Evolutionary conservation across 2,888 invertebrate genomes (phyloP).

Genomic region (Ashinkailepas kermadecensis): DNA sequence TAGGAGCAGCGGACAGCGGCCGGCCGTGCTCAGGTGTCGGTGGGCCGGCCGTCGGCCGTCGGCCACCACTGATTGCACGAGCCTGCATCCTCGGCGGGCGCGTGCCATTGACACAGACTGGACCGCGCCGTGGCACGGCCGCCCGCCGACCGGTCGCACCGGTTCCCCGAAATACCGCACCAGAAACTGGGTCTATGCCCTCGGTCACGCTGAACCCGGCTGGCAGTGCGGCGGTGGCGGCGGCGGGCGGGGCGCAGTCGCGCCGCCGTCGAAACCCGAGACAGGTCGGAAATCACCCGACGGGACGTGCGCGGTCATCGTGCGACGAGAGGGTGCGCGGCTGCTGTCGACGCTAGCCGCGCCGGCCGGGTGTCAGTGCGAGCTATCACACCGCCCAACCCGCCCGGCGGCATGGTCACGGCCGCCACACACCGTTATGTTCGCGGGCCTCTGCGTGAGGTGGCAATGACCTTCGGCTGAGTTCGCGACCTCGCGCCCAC

Average conservation of each 20-base stretch:
- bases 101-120: background rate
- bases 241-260: no score
- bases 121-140: background rate
- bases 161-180: background rate
- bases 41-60: no score
- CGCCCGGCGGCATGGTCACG: no score
- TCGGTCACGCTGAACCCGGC: background rate
- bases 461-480: constrained; percentile 17
- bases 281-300: background rate
- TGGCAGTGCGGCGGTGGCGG: background rate
- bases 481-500: no score
- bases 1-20: background rate
- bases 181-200: background rate
- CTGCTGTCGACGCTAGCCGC: no score
- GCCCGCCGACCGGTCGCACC: background rate
- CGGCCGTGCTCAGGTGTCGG: background rate
- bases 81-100: background rate
- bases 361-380: no score
- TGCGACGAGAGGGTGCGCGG: no score
- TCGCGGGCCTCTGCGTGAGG: background rate
- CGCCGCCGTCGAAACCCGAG: background rate
- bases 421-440: background rate
- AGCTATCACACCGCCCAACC: no score
- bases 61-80: no score
- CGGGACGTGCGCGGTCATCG: background rate